Base-by-base conservation (phyloP, 2,113 vertebrate genomes). In the Cyanoramphus novaezelandiae region DNA sequence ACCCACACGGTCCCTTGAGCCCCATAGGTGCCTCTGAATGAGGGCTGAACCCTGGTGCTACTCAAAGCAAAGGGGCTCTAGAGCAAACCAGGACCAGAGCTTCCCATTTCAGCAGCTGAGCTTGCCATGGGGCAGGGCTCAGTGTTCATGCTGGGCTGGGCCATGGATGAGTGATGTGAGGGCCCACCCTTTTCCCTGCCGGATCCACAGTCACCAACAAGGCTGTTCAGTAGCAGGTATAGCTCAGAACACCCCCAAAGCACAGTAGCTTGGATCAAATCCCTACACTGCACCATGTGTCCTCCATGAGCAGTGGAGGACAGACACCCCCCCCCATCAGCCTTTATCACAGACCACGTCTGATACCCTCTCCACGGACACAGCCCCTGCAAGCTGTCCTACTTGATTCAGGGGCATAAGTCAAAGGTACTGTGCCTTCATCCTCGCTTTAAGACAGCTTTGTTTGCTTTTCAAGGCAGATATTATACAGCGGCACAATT, bases 391-490 rank as follows among this genome's bases (percentile, higher is more conserved):
- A 46, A 86, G 46, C 46, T 3, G 1, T 31, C 74, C 82, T 65
- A 10, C 52, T 52, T 63, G 10, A 37, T 65, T 20, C 67, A 83
- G 35, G 46, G 46, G 53, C 62, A 6, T 13, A 77, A 57, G 53
- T 46, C 68, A 83, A 77, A 88, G 68, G 86, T 25, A 29, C 9
- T 9, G n/a, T 35, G 49, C 75, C 80, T 88, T 77, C 67, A 39
- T 25, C 57, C 69, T 29, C 28, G 35, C 33, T 90, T 84, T 59
- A 71, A 83, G 76, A 64, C 50, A 86, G 86, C 47, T 95, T 67
- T 86, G 64, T 90, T 92, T 95, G 90, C 92, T 81, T 90, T 94
- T 77, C 80, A 72, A 88, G 88, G 88, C 88, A 96, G 88, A 75
- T 93, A 88, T 75, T 44, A 75, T 46, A 35, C 39, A 75, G 86